Evolutionary conservation across 2,113 vertebrate genomes (phyloP), one percentile per base, ranked within the genome.

Genomic region (Clupea harengus): DNA sequence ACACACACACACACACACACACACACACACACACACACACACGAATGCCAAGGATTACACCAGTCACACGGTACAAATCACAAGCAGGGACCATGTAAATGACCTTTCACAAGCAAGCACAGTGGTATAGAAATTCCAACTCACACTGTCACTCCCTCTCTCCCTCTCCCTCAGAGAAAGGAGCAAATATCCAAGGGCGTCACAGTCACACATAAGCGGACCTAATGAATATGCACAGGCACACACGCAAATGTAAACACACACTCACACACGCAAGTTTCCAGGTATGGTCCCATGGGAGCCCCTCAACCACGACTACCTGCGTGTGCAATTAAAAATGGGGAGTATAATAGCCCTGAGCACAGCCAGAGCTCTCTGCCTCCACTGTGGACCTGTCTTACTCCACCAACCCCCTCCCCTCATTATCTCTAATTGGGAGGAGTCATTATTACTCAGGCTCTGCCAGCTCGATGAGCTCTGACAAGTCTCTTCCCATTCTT

Each of bases 341-440:
- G 89, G 82, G 85, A 45, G 28, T 78, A 78, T 78, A 78, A 78
- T 50, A 83, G 81, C 57, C 82, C 64, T 87, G 54, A 87, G 85
- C 86, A 78, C 83, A 52, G 44, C 46, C 18, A 39, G 80, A 50
- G 52, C 47, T 54, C 45, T 6, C 67, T 81, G 60, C 20, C 22
- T 32, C 64, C 8, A 72, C 2, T 3, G 9, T 32, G n/a, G 25
- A 11, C 25, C 64, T 67, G 25, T 2, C 6, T 6, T n/a, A 25
- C 25, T n/a, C 9, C 50, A 8, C 50, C 45, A 4, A n/a, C 5
- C 39, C 18, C n/a, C 46, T 39, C 45, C 6, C 91, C 46, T 52
- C 89, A 92, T 92, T 92, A 92, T 88, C 90, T 93, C 92, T 92
- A 94, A 94, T 93, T 93, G 91, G 90, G 83, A 89, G 87, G 86